Percentiles rank a stretch among this genome's conserved stretches.
Conservation (phyloP, 1,140 invertebrate genomes). For the Spodoptera litura region DNA sequence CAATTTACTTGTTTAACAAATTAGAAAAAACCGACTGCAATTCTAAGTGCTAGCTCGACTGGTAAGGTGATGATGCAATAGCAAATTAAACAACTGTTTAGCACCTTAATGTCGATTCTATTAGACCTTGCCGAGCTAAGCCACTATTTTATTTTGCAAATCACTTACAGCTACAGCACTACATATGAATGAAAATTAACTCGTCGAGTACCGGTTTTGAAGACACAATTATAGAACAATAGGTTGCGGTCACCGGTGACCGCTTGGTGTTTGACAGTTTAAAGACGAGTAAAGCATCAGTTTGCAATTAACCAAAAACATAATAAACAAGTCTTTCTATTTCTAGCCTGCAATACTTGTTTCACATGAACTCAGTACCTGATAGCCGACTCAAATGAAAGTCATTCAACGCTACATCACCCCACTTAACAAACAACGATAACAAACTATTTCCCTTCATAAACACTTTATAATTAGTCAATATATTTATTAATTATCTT, state of each 20-base stretch:
- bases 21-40: neutral
- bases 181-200: neutral
- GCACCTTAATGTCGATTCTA: constrained; percentile 12
- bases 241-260: no score
- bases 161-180: neutral
- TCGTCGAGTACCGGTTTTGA: no score
- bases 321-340: neutral
- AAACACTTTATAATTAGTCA: neutral
- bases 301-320: neutral
- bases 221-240: no score
- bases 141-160: constrained; percentile 4
- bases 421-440: constrained; percentile 10
- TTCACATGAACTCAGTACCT: no score
- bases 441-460: neutral
- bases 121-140: constrained; percentile 3
- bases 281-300: neutral
- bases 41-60: neutral
- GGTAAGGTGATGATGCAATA: constrained; percentile 1
- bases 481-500: constrained; percentile 30
- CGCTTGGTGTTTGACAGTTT: no score
- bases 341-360: no score
- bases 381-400: neutral
- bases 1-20: no score
- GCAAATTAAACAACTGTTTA: constrained; percentile 12
- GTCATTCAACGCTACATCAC: neutral